phyloP scores from a whole-genome alignment of 2,888 invertebrate species.

The Eumacrocentrus americanus region DNA sequence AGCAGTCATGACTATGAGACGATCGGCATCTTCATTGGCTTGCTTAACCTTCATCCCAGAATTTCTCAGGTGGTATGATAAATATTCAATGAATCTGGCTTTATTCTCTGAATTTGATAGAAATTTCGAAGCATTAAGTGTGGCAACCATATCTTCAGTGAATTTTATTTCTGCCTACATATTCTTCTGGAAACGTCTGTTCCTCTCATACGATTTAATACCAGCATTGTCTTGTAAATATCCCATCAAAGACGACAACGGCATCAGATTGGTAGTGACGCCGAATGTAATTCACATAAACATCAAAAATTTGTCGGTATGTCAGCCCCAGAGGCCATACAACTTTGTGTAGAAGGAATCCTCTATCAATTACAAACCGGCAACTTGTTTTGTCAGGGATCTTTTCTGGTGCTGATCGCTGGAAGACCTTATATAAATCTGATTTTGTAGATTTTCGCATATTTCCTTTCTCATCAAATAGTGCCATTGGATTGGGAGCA shows the following conservation, averaged over 20 bases:
- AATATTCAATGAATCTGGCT: slow-evolving; percentile 23
- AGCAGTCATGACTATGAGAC: slow-evolving; percentile 28
- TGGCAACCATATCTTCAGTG: slow-evolving; percentile 19
- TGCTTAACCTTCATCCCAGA: slow-evolving; percentile 20
- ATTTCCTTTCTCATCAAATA: slow-evolving; percentile 31
- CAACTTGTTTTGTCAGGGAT: neutral
- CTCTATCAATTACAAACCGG: slow-evolving; percentile 17
- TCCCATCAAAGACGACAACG: slow-evolving; percentile 28
- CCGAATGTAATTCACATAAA: neutral
- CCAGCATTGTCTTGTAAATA: slow-evolving; percentile 9
- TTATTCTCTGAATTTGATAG: slow-evolving; percentile 32
- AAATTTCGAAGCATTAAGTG: slow-evolving; percentile 27
- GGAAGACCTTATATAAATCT: slow-evolving; percentile 12
- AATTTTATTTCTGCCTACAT: slow-evolving; percentile 22
- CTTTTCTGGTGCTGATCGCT: neutral
- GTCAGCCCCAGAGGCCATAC: too few relatives aligned
- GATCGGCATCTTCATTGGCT: slow-evolving; percentile 32
- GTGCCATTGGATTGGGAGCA: slow-evolving; percentile 27
- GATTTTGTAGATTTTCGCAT: slow-evolving; percentile 32
- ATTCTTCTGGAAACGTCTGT: too few relatives aligned
- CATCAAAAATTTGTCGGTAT: neutral
- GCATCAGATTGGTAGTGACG: slow-evolving; percentile 5
- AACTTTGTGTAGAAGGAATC: slow-evolving; percentile 7
- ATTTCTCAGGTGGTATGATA: neutral
- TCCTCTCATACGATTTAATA: slow-evolving; percentile 19